phyloP scores from a whole-genome alignment of 2,888 invertebrate species.

The Scaptomyza caliginosa region DNA sequence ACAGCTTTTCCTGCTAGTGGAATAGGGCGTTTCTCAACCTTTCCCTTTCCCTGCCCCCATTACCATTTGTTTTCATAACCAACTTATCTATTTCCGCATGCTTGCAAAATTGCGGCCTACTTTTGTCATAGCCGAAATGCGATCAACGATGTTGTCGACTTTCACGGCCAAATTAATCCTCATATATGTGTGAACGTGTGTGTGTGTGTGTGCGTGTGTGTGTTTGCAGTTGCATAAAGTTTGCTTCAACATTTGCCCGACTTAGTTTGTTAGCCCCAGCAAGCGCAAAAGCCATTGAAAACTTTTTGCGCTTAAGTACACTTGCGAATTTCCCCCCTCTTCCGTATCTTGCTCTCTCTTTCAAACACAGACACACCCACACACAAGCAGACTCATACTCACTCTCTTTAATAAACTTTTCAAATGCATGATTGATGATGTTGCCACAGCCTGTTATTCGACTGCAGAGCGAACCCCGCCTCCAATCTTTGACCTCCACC shows the following conservation, averaged over 20 bases:
- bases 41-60: too few species aligned
- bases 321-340: conserved; percentile 21
- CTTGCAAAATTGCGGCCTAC: conserved; percentile 37
- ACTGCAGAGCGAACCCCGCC: conserved; percentile 8
- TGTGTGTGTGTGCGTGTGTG: conserved; percentile 7
- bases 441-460: conserved; percentile 33
- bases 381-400: neutral
- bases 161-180: conserved; percentile 50
- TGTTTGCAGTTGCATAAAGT: conserved; percentile 38
- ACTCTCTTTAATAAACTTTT: conserved; percentile 68
- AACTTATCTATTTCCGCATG: conserved; percentile 9
- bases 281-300: conserved; percentile 68
- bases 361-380: too few species aligned
- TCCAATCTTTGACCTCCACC: conserved; percentile 15
- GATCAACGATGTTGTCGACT: conserved; percentile 40
- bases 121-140: conserved; percentile 55
- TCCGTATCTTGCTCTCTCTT: neutral
- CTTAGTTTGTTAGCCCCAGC: conserved; percentile 50
- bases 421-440: conserved; percentile 76
- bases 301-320: conserved; percentile 70
- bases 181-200: conserved; percentile 1
- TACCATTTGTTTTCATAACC: neutral
- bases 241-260: conserved; percentile 47
- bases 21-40: too few species aligned
- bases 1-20: neutral